Base-by-base conservation (phyloP, 2,888 invertebrate species). In the Xanthorhoe spadicearia region DNA sequence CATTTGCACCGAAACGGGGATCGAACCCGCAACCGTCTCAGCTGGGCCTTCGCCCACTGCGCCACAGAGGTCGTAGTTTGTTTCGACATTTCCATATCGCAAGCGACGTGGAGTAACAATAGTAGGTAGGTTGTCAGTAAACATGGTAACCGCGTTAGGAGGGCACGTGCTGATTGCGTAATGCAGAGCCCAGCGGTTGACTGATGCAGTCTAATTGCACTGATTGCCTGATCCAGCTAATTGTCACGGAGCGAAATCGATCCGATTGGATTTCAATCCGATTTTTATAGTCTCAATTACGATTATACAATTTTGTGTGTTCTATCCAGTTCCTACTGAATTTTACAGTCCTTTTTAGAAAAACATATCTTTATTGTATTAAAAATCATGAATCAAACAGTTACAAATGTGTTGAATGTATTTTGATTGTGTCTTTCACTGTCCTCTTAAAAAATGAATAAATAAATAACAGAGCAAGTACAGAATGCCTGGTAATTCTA, bases 81-180 rank as follows among this genome's bases (percentile, higher is more conserved):
- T 38, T 38, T 38, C 13, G 8, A 43, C 13, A 43, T 43, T 13
- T 43, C 38, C 38, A 43, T 13, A 43, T 13, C 38, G 38, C 38
- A 13, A 43, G 13, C 38, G 38, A 43, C 32, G 32, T 32, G 38
- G 38, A 13, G 38, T 43, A 43, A 19, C 4, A 52, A 35, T 17
- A 17, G 18, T 46, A 15, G 18, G 61, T 63, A 62, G 61, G 66
- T 70, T 64, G 65, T 71, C 59, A 76, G 77, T 74, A 73, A 80
- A 86, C 87, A 86, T 77, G 85, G 77, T 88, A 88, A 89, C 87
- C 83, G 77, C 85, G 85, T 89, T 88, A 89, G 83, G 72, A 53
- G 79, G 78, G 79, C 88, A 85, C 86, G 87, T 79, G 73, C 80
- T 86, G 85, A 86, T 86, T 87, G 85, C 82, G 78, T 74, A 35